Percentiles rank a stretch among this genome's conserved stretches.
Conservation (phyloP, 35 echinoderm and acorn worm species). For the Apostichopus japonicus region DNA sequence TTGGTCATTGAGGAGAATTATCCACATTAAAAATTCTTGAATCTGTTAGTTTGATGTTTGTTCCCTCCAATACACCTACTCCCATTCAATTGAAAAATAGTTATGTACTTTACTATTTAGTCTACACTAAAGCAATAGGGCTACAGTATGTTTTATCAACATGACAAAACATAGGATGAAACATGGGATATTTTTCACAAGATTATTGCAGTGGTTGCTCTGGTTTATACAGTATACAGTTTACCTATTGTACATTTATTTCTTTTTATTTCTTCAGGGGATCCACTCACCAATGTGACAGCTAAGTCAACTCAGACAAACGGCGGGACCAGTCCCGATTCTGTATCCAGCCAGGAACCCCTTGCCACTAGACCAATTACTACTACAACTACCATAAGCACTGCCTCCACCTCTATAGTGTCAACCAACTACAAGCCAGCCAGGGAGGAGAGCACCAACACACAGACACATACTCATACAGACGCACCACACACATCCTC, state of each 20-base stretch:
- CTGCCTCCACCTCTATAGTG: not conserved
- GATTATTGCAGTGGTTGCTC: not conserved
- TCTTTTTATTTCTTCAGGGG: slow-evolving; percentile 30
- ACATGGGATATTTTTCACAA: too few relatives aligned
- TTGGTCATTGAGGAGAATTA: too few relatives aligned
- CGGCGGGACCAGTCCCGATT: slow-evolving; percentile 62
- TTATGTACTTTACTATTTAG: too few relatives aligned
- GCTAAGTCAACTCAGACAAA: slow-evolving; percentile 56
- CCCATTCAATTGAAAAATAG: too few relatives aligned
- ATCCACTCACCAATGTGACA: slow-evolving; percentile 54
- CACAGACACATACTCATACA: not conserved
- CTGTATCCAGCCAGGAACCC: slow-evolving; percentile 43
- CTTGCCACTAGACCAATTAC: not conserved
- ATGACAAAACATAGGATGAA: too few relatives aligned
- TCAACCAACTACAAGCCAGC: slow-evolving; percentile 9
- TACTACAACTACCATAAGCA: slow-evolving; percentile 37
- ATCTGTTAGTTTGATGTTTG: too few relatives aligned
- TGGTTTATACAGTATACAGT: not conserved
- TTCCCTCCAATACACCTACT: too few relatives aligned
- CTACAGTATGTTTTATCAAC: too few relatives aligned
- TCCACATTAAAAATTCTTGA: too few relatives aligned
- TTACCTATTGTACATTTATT: not conserved
- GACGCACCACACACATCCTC: slow-evolving; percentile 1
- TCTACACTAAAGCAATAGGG: too few relatives aligned
- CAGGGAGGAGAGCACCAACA: slow-evolving; percentile 32